Percentiles rank a stretch among this genome's conserved stretches.
Evolutionary conservation across 2,888 invertebrate genomes (phyloP).

Genomic region (Cosmopolites sordidus): DNA sequence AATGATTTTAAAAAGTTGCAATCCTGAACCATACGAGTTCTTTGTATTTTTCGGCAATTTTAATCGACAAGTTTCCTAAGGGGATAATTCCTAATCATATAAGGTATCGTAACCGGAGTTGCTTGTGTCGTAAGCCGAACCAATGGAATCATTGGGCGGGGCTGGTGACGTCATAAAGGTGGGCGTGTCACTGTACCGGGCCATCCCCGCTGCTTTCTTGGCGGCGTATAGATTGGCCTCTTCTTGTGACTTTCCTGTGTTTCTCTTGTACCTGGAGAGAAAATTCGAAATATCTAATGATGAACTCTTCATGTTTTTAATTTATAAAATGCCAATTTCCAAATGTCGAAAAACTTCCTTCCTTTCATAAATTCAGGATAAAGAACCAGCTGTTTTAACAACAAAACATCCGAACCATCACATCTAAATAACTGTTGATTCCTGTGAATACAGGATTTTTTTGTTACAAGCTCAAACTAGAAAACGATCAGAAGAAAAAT

Average conservation of each 20-base stretch:
- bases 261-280: slow-evolving; percentile 84
- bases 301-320: slow-evolving; percentile 3
- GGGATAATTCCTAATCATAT: slow-evolving; percentile 79
- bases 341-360: too few species aligned
- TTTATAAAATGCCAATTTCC: too few species aligned
- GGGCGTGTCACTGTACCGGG: slow-evolving; percentile 75
- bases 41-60: too few species aligned
- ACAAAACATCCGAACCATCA: too few species aligned
- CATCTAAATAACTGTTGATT: too few species aligned
- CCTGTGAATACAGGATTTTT: too few species aligned
- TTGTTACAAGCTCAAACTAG: too few species aligned
- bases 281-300: slow-evolving; percentile 26
- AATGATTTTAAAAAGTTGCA: too few species aligned
- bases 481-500: too few species aligned
- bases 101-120: slow-evolving; percentile 90
- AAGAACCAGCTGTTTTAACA: too few species aligned
- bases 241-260: slow-evolving; percentile 99
- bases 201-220: slow-evolving; percentile 88
- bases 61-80: slow-evolving; percentile 39
- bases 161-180: slow-evolving; percentile 95
- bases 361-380: too few species aligned
- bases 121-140: slow-evolving; percentile 82
- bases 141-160: slow-evolving; percentile 85
- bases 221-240: slow-evolving; percentile 98
- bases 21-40: too few species aligned